Base-by-base conservation (phyloP, 2,797 vertebrate genomes). In the Garrulus glandarius region DNA sequence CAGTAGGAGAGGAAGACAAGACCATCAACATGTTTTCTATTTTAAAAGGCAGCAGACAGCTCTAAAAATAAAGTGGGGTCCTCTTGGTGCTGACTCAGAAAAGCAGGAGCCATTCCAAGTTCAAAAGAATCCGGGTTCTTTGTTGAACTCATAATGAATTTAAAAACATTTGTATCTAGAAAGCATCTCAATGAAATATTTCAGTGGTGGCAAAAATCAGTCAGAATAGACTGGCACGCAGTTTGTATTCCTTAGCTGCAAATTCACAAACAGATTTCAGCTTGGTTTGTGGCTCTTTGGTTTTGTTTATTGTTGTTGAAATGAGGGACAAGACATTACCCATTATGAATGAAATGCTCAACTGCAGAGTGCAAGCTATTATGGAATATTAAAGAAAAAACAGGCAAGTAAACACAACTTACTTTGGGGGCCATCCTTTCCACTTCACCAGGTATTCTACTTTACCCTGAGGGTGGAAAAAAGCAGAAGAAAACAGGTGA, bases 341-440 rank as follows among this genome's bases (percentile, higher is more conserved):
- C 56, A 20, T 27, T 69, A 92, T 86, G 53, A 93, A 89, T 26
- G 15, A 49, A 75, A 80, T 15, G 72, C 76, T 91, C 26, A 55
- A 16, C 29, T 71, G 67, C 74, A 95, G 60, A 91, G 39, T 13
- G 41, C 39, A 82, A 87, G 39, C 44, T 46, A 68, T 12, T 55
- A 70, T 0, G 0, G 3, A 84, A 30, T 53, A 82, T 15, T 39
- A 79, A 75, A 63, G 37, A 44, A 19, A 43, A 56, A 65, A 21
- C 18, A 84, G 65, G 27, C 56, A 94, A 97, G n/a, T 87, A 91
- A 55, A 80, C 67, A 74, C 63, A 77, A 91, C 99, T 99, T 99
- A 99, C 99, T 99, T 99, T 91, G 98, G 98, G 59, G 99, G 98
- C 99, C 99, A 99, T 98, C 99, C 99, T 97, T 99, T 99, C 99